Base-by-base conservation (phyloP, 2,113 vertebrate species). In the Ardeotis arabs region DNA sequence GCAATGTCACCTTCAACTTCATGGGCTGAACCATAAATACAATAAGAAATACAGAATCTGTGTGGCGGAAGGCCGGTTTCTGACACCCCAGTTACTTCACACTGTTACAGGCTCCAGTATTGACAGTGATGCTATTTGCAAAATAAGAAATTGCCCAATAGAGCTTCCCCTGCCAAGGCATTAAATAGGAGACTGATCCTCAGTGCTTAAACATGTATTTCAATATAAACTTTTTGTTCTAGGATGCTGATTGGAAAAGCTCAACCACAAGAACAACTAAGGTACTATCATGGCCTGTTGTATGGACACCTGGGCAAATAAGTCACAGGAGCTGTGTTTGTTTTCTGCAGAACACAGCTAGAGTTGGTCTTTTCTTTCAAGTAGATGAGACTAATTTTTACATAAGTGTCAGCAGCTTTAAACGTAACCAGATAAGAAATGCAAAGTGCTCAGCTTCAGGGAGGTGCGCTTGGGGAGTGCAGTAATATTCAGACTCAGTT, bases 351-450 rank as follows among this genome's bases (percentile, higher is more conserved):
- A 82, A 29, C 39, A 72, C 0, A 6, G 16, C 15, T 64, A 45
- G 44, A 62, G 79, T 60, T 27, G 10, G 41, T 70, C 45, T 91
- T 60, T 49, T 45, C 16, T 79, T 90, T 69, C 78, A 85, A 47
- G n/a, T 27, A 50, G 31, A 56, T 24, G 8, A 10, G 44, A 62
- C 35, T 50, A 67, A 59, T 63, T 87, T 76, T 77, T 76, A 76
- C n/a, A 37, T 31, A 27, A 69, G 84, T 45, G 31, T 76, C 55
- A 94, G 50, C 59, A 95, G 28, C 63, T 96, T 93, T 93, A 89
- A 91, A 79, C 7, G 35, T 37, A 85, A 24, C 53, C 24, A 73
- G 87, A 27, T 87, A 84, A 84, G n/a, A 90, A 78, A 79, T 44
- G 27, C 14, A 72, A 84, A 87, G 55, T 80, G 24, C 9, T 59